phyloP scores from a whole-genome alignment of 2,888 invertebrate genomes.

The Ashinkailepas kermadecensis region DNA sequence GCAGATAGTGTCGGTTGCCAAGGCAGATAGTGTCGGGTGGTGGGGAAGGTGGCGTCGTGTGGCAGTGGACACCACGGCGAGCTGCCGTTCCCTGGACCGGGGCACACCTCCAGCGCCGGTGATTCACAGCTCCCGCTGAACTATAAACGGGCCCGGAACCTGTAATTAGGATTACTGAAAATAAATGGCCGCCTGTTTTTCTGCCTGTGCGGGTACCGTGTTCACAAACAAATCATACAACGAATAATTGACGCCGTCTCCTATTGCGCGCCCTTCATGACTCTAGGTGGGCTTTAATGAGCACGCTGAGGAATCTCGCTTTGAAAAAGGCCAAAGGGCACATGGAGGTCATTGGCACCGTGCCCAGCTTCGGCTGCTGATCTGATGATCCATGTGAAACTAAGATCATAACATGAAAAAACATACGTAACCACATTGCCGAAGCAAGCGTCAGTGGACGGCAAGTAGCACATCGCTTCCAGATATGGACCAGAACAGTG shows the following conservation, averaged over 20 bases:
- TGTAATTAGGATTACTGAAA: slow-evolving; percentile 10
- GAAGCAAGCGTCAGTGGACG: no score
- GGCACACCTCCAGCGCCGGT: neutral
- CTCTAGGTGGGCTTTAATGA: neutral
- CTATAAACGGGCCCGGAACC: neutral
- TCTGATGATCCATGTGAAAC: no score
- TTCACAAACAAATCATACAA: slow-evolving; percentile 9
- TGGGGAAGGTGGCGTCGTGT: no score
- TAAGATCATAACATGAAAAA: no score
- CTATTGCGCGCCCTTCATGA: slow-evolving; percentile 16
- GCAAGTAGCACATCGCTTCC: no score
- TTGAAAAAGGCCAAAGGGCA: neutral
- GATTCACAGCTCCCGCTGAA: neutral
- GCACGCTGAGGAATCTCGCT: neutral
- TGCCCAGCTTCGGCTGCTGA: no score
- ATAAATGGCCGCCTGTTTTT: neutral
- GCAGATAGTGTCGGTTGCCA: neutral
- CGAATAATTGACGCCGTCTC: slow-evolving; percentile 1
- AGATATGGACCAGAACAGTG: no score
- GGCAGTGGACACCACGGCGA: no score
- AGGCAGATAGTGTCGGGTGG: neutral
- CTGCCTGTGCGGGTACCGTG: neutral
- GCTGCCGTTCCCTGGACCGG: no score
- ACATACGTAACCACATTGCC: no score
- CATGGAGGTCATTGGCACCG: no score